These are phyloP conservation scores for Adela reaumurella DNA, from an alignment of 2,888 invertebrate species.

Conservation along the genomic window DNA sequence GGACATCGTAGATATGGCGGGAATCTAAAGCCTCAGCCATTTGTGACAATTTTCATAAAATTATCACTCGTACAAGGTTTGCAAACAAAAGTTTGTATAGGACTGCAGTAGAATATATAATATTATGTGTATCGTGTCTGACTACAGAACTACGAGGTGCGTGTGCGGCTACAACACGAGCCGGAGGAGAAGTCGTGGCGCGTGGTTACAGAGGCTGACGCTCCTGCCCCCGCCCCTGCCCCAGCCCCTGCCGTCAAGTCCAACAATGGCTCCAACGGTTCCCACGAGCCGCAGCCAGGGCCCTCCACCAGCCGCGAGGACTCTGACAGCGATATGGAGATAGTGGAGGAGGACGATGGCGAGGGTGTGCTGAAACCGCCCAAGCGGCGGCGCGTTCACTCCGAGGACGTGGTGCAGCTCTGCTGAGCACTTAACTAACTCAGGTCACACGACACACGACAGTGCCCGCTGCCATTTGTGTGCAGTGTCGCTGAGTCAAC, in stretches of 20 bases:
- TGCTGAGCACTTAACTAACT: conserved; percentile 30
- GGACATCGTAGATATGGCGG: too few relatives aligned
- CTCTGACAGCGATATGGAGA: conserved; percentile 49
- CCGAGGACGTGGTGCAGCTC: conserved; percentile 36
- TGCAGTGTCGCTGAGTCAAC: too few relatives aligned
- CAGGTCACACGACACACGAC: too few relatives aligned
- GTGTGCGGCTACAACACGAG: conserved; percentile 55
- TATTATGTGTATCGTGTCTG: too few relatives aligned
- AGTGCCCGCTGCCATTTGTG: too few relatives aligned
- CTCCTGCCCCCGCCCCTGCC: conserved; percentile 25
- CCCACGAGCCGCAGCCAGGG: conserved; percentile 33
- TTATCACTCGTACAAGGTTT: too few relatives aligned
- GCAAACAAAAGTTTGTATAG: too few relatives aligned
- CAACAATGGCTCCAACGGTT: conserved; percentile 22
- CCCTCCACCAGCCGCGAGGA: conserved; percentile 33
- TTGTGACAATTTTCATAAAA: too few relatives aligned
- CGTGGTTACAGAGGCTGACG: conserved; percentile 33
- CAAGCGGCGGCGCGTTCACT: conserved; percentile 35
- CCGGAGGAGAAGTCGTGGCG: conserved; percentile 45
- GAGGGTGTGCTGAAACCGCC: conserved; percentile 32
- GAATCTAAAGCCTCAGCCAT: too few relatives aligned
- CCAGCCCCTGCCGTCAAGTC: conserved; percentile 33
- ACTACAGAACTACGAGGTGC: conserved; percentile 90
- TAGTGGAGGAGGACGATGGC: conserved; percentile 38
- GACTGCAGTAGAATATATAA: too few relatives aligned